Percentiles rank a stretch among this genome's conserved stretches.
These are phyloP conservation scores for Calvadosia cruxmelitensis DNA, from an alignment of 30 jellyfish, hydroid and myxozoan species.

Conservation along the genomic window DNA sequence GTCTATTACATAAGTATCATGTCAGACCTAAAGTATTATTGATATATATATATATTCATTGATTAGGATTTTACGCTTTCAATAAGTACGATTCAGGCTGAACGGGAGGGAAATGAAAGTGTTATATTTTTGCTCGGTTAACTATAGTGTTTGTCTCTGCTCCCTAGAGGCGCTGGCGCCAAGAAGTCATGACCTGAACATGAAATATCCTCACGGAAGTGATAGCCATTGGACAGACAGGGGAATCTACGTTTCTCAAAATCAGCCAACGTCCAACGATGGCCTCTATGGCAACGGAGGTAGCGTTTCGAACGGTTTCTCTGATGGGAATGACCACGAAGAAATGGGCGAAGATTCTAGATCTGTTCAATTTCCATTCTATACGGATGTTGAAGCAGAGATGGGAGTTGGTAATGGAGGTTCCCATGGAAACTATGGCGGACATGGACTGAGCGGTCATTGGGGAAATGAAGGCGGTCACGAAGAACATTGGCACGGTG, in stretches of 20 bases:
- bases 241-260: background rate
- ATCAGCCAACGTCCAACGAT: background rate
- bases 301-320: background rate
- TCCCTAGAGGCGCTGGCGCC: background rate
- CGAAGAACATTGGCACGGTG: slow-evolving; percentile 8
- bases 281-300: background rate
- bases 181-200: background rate
- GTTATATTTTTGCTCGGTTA: no score
- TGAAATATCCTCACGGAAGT: background rate
- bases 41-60: no score
- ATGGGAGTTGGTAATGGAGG: slow-evolving; percentile 12
- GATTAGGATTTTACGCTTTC: no score
- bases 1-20: no score
- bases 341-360: background rate
- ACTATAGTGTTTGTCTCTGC: background rate
- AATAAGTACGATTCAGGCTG: no score
- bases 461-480: background rate
- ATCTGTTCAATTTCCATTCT: background rate
- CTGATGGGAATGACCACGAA: background rate
- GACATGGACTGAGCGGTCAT: background rate
- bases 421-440: slow-evolving; percentile 6
- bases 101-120: no score
- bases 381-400: slow-evolving; percentile 2
- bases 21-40: no score
- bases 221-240: background rate